Evolutionary conservation across 1,140 invertebrate genomes (phyloP).

Genomic region (Saccostrea echinata): DNA sequence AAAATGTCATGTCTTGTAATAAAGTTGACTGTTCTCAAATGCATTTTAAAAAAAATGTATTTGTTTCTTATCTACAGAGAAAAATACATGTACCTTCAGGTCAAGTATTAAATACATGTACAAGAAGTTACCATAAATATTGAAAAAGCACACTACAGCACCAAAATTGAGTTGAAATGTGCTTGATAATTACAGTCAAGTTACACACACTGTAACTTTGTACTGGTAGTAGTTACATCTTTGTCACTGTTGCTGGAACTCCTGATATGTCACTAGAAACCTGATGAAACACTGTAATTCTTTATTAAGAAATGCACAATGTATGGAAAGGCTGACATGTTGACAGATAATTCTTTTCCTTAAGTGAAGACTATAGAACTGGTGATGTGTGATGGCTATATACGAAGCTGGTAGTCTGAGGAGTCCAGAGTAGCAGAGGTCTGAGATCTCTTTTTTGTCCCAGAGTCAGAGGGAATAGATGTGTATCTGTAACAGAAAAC

Average conservation of each 20-base stretch:
- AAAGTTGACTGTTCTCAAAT: too few relatives aligned
- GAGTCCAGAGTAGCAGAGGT: constrained; percentile 25
- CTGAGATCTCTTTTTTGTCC: constrained; percentile 11
- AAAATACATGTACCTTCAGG: too few relatives aligned
- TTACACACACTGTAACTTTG: not conserved
- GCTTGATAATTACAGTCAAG: not conserved
- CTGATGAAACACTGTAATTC: not conserved
- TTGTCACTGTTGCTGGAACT: not conserved
- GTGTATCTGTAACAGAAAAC: constrained; percentile 36
- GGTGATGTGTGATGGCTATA: constrained; percentile 7
- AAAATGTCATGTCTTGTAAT: too few relatives aligned
- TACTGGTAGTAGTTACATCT: not conserved
- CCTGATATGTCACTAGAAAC: not conserved
- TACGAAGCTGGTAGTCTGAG: constrained; percentile 54
- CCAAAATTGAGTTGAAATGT: not conserved
- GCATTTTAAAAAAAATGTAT: too few relatives aligned
- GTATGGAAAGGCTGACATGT: too few relatives aligned
- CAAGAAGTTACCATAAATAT: too few relatives aligned
- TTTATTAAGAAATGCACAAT: too few relatives aligned
- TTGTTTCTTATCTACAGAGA: too few relatives aligned
- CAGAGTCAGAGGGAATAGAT: constrained; percentile 41
- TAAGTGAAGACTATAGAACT: not conserved
- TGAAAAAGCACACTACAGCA: not conserved
- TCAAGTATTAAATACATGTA: too few relatives aligned
- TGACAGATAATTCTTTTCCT: too few relatives aligned